Conservation (phyloP, 2,797 vertebrate genomes). For the Myotis myotis region DNA sequence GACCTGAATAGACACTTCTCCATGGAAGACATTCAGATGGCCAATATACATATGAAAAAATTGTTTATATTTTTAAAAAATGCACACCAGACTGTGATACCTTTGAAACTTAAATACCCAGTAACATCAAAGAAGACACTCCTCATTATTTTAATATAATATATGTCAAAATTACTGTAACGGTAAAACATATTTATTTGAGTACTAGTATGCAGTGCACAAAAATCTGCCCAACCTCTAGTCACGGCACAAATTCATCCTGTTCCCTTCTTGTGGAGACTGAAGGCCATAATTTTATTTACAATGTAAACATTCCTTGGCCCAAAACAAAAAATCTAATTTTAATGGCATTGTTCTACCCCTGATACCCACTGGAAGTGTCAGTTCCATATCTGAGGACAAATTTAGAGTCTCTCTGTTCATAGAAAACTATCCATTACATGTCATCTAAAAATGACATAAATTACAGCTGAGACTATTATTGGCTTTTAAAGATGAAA, state of each 20-base stretch:
- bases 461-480: slow-evolving; percentile 52
- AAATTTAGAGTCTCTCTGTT: slow-evolving; percentile 53
- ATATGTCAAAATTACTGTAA: not conserved
- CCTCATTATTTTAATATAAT: slow-evolving; percentile 62
- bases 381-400: slow-evolving; percentile 66
- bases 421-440: slow-evolving; percentile 59
- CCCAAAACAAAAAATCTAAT: not conserved
- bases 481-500: slow-evolving; percentile 68
- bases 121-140: slow-evolving; percentile 49
- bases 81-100: not conserved
- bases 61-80: slow-evolving; percentile 66
- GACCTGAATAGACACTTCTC: not conserved
- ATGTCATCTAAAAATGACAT: slow-evolving; percentile 65
- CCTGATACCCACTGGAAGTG: slow-evolving; percentile 70
- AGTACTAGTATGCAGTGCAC: not conserved
- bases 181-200: slow-evolving; percentile 27
- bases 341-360: not conserved
- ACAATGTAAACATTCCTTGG: slow-evolving; percentile 38
- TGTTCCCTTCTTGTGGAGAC: not conserved
- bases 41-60: not conserved
- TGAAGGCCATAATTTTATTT: slow-evolving; percentile 42
- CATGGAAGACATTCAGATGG: not conserved
- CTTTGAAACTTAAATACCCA: slow-evolving; percentile 65
- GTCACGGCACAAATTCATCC: not conserved
- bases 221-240: not conserved